Percentiles rank a stretch among this genome's conserved stretches.
Evolutionary conservation across 2,888 invertebrate genomes (phyloP).

Genomic region (Odontothrips loti): DNA sequence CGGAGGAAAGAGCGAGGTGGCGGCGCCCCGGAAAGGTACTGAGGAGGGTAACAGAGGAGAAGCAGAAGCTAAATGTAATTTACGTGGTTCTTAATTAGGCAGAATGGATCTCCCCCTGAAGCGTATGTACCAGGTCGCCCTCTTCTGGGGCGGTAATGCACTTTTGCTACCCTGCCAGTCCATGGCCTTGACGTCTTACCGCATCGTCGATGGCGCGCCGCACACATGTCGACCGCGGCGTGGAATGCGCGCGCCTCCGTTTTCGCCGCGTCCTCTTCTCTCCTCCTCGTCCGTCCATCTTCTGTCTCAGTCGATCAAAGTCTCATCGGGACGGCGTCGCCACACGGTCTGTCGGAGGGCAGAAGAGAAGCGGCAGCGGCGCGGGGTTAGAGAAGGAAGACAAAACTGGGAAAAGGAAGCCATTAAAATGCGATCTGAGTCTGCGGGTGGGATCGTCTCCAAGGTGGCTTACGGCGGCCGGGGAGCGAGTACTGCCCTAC

Average conservation of each 20-base stretch:
- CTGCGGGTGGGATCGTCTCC: not conserved
- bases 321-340: no score
- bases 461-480: not conserved
- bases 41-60: not conserved
- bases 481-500: not conserved
- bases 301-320: no score
- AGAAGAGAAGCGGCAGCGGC: no score
- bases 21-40: not conserved
- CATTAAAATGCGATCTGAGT: conserved; percentile 2
- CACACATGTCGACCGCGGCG: no score
- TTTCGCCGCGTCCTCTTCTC: no score
- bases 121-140: not conserved
- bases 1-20: not conserved
- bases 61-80: conserved; percentile 21
- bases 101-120: conserved; percentile 11
- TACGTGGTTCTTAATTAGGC: conserved; percentile 23
- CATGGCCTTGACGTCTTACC: no score
- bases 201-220: no score
- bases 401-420: not conserved
- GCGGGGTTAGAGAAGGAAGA: not conserved
- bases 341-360: no score
- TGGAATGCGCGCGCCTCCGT: no score
- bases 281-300: no score
- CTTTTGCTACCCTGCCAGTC: no score
- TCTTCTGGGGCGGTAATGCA: no score